Evolutionary conservation across 1,140 invertebrate species (phyloP).

Genomic region (Trichonephila clavata): DNA sequence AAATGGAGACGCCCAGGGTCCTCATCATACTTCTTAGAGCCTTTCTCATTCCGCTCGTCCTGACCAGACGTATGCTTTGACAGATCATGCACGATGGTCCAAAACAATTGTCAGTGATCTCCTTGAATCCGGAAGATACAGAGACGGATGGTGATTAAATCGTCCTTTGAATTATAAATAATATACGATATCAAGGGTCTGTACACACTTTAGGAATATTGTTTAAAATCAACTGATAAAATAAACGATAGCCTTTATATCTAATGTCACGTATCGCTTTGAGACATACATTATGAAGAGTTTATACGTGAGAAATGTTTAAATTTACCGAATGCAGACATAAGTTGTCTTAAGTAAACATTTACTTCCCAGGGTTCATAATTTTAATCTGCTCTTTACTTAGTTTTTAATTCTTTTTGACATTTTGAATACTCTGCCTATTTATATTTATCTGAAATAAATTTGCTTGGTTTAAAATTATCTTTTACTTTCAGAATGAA

Average conservation of each 20-base stretch:
- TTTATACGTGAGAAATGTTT: not conserved
- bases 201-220: not conserved
- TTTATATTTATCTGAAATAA: not conserved
- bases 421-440: not conserved
- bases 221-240: not conserved
- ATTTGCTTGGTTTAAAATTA: not conserved
- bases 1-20: conserved; percentile 44
- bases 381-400: not conserved
- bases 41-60: conserved; percentile 35
- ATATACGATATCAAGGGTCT: not conserved
- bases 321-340: not conserved
- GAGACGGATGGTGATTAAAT: not conserved
- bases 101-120: conserved; percentile 32
- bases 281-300: not conserved
- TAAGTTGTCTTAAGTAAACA: no score
- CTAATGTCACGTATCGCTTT: not conserved
- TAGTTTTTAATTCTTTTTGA: not conserved
- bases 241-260: not conserved
- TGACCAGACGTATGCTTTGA: conserved; percentile 38
- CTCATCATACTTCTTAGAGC: conserved; percentile 34
- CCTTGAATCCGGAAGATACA: conserved; percentile 9
- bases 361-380: no score
- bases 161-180: not conserved
- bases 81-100: conserved; percentile 13
- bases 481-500: no score